Percentiles rank a stretch among this genome's conserved stretches.
These are phyloP conservation scores for Leucozona laternaria DNA, from an alignment of 2,888 invertebrate genomes.

Conservation along the genomic window DNA sequence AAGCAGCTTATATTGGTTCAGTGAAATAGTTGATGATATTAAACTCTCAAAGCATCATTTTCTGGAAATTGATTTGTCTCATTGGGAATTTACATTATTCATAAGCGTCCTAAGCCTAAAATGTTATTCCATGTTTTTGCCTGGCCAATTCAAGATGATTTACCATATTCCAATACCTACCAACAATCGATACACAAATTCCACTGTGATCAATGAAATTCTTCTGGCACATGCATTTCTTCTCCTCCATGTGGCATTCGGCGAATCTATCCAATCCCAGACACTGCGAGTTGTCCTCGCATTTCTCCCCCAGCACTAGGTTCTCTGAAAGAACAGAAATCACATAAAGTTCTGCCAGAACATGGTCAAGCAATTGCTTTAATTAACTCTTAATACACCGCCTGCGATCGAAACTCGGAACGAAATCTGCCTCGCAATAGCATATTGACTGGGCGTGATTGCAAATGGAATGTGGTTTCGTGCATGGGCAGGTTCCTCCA, in stretches of 20 bases:
- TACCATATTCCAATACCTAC: constrained; percentile 75
- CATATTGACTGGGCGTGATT: constrained; percentile 77
- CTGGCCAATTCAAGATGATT: neutral
- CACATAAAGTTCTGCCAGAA: constrained; percentile 23
- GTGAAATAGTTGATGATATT: too few relatives aligned
- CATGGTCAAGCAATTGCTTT: constrained; percentile 30
- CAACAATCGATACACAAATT: constrained; percentile 78
- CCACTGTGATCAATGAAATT: constrained; percentile 77
- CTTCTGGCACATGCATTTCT: constrained; percentile 78
- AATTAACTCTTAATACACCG: constrained; percentile 80
- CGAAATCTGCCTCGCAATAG: constrained; percentile 77
- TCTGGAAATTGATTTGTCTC: neutral
- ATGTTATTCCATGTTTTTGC: neutral
- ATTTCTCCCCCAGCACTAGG: constrained; percentile 77
- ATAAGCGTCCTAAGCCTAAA: neutral
- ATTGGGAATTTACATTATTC: neutral
- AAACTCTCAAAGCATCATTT: neutral
- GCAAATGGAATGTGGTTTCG: constrained; percentile 78
- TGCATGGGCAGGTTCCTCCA: constrained; percentile 81
- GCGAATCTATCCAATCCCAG: constrained; percentile 78
- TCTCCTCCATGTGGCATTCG: constrained; percentile 76
- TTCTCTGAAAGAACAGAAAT: constrained; percentile 74
- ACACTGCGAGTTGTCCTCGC: constrained; percentile 80
- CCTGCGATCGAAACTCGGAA: constrained; percentile 80
- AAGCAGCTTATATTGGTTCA: too few relatives aligned